phyloP scores from a whole-genome alignment of 53 echinoderm and acorn worm species.

The Hippasteria phrygiana region DNA sequence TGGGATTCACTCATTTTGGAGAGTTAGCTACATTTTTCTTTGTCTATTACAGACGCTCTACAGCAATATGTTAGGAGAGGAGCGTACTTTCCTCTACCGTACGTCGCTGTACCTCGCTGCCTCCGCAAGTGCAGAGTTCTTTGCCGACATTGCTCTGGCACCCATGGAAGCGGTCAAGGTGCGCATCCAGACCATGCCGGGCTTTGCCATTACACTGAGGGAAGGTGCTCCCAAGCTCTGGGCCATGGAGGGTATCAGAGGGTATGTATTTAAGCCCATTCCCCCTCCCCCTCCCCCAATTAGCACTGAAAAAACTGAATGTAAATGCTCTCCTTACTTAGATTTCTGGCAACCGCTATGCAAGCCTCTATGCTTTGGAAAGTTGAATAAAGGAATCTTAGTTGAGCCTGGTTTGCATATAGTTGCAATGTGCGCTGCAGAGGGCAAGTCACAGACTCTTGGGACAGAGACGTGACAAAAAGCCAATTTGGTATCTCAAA shows the following conservation, averaged over 20 bases:
- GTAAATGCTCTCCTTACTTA: too few species aligned
- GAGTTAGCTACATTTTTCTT: not conserved
- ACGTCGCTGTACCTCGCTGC: constrained; percentile 95
- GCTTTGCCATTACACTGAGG: constrained; percentile 83
- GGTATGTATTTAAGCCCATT: constrained; percentile 63
- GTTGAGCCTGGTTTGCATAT: too few species aligned
- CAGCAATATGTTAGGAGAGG: constrained; percentile 84
- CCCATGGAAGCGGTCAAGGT: constrained; percentile 98
- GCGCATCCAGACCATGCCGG: constrained; percentile 88
- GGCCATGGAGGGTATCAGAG: constrained; percentile 83
- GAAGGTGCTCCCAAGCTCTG: constrained; percentile 88
- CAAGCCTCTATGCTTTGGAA: too few species aligned
- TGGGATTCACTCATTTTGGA: too few species aligned
- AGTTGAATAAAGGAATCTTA: too few species aligned
- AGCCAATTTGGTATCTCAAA: too few species aligned
- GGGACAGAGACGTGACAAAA: too few species aligned
- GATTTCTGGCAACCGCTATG: too few species aligned
- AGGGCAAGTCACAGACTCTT: too few species aligned
- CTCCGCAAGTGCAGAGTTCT: constrained; percentile 97
- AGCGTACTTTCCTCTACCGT: constrained; percentile 79
- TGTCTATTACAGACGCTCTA: constrained; percentile 41
- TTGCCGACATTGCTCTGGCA: constrained; percentile 95
- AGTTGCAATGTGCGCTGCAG: too few species aligned
- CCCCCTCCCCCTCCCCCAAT: not conserved
- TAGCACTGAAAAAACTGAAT: too few species aligned